Evolutionary conservation across 2,888 invertebrate genomes (phyloP), one percentile per base, ranked within the genome.

Genomic region (Rhingia rostrata): DNA sequence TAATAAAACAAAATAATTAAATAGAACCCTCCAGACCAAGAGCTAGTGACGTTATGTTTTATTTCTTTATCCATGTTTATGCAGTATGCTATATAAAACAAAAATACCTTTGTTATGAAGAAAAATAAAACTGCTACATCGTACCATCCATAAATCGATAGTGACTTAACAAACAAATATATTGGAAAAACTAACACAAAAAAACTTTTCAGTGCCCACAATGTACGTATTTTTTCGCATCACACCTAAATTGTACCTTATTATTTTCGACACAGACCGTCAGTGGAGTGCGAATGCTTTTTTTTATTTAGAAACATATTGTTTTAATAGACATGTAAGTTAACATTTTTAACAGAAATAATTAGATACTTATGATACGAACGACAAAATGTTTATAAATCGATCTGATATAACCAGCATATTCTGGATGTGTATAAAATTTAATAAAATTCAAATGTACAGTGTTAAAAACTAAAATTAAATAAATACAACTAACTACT

Each of bases 11-110:
- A 41, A 43, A 39, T 37, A 64, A 70, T 47, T 51, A 63, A 66
- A 47, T 67, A 66, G 54, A 83, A 83, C 82, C 82, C 78, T 83
- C 82, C 82, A 83, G 82, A 83, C 82, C 82, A 83, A 83, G 60
- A 61, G 78, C 82, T 83, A 83, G 73, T 78, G 67, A 83, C 54
- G 78, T 67, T 67, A 63, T 56, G 54, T 82, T 72, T 37, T 22
- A 56, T 64, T 39, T 69, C 5, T 49, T 32, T 54, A 35, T 12
- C n/a, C 63, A 61, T 56, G 61, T 56, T 22, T 43, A 41, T 72
- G 35, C 78, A 78, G 47, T 67, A 70, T 43, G 41, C 43, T 74
- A 37, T 47, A 54, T 37, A 63, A 32, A 22, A 22, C 22, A 22
- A 22, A 61, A 39, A 58, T 45, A 70, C 9, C 49, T 56, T 63